phyloP scores from a whole-genome alignment of 2,888 invertebrate genomes.

The Macrosoma leucophasiata region DNA sequence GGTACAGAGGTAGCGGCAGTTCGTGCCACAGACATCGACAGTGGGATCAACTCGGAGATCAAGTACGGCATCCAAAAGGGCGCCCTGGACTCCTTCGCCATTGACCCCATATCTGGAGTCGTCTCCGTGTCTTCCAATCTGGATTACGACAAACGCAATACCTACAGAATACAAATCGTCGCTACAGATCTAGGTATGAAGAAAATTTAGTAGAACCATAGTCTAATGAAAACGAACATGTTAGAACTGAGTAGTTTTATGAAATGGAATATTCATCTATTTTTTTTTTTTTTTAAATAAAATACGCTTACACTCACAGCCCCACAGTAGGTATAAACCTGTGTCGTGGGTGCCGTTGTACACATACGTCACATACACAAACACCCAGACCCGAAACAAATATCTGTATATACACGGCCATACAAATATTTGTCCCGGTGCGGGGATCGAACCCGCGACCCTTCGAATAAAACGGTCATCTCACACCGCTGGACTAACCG shows the following conservation, averaged over 20 bases:
- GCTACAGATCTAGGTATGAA: slow-evolving; percentile 84
- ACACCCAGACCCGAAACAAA: too few relatives aligned
- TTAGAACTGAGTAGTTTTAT: neutral
- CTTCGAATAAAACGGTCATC: too few relatives aligned
- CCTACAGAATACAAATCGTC: slow-evolving; percentile 86
- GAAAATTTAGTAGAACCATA: too few relatives aligned
- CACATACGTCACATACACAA: too few relatives aligned
- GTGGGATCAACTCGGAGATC: slow-evolving; percentile 89
- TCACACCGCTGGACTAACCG: too few relatives aligned
- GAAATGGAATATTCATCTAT: neutral
- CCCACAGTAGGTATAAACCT: too few relatives aligned
- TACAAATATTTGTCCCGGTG: too few relatives aligned
- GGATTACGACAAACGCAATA: slow-evolving; percentile 87
- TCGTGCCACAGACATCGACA: slow-evolving; percentile 88
- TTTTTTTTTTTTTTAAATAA: slow-evolving; percentile 1
- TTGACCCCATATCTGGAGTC: slow-evolving; percentile 86
- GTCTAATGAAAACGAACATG: too few relatives aligned
- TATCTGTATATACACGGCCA: too few relatives aligned
- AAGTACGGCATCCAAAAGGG: slow-evolving; percentile 90
- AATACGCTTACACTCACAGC: too few relatives aligned
- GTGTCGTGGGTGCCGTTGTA: too few relatives aligned
- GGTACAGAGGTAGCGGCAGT: slow-evolving; percentile 85
- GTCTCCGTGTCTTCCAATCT: slow-evolving; percentile 85
- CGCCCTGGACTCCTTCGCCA: slow-evolving; percentile 86
- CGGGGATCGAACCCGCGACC: too few relatives aligned